Evolutionary conservation across 2,888 invertebrate genomes (phyloP), one percentile per base, ranked within the genome.

Genomic region (Lepidocyrtinus sp.): DNA sequence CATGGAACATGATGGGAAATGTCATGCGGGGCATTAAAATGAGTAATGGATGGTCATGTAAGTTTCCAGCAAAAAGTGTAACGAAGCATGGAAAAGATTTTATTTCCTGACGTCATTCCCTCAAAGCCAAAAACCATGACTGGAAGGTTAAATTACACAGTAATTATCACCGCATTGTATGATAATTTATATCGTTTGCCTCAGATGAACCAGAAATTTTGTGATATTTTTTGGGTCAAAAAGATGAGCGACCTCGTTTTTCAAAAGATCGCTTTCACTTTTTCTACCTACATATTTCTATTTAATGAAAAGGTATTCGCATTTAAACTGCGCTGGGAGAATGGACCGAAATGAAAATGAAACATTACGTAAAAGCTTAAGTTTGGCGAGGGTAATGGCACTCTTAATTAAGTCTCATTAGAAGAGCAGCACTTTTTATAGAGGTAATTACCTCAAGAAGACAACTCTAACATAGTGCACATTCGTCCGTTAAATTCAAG

Each of bases 321-420:
- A n/a, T n/a, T n/a, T n/a, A n/a, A n/a, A n/a, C n/a, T n/a, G n/a
- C n/a, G n/a, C n/a, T n/a, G n/a, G n/a, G n/a, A n/a, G n/a, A n/a
- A n/a, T 9, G 59, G 59, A 21, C 59, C 15, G 22, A 59, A 50
- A 17, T 2, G 59, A 59, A 59, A 59, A 59, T 59, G 59, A 59
- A 21, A 22, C 59, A 59, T 59, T 59, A 59, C 59, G 7, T 59
- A 21, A 59, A 59, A 59, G 22, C 3, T 59, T 22, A 19, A 59
- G 19, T 59, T 59, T 59, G 59, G 59, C 59, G 19, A 1, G 59
- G 22, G 59, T 12, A 36, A 36, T 36, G 36, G 12, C 21, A 59
- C 22, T 59, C 59, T 59, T 59, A 59, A 59, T 59, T 59, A 59
- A 19, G 59, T 21, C 59, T 59, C 59, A 22, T 59, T 59, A 59